phyloP scores from a whole-genome alignment of 2,797 vertebrate genomes.

The Cygnus olor region DNA sequence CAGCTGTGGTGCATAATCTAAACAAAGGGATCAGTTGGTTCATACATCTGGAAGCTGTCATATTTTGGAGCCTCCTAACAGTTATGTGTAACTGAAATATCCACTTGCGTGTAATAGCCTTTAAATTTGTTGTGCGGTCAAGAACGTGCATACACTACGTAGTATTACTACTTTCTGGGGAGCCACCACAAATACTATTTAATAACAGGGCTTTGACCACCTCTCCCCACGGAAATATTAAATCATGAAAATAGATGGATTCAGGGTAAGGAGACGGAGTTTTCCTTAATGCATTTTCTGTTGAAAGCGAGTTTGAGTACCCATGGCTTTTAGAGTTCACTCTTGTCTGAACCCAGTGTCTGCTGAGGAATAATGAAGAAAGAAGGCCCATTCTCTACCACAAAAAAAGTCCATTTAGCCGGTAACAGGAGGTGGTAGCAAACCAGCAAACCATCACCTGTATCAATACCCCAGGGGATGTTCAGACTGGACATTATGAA shows the following conservation, averaged over 20 bases:
- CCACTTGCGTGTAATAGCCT: slow-evolving; percentile 23
- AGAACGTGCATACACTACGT: neutral
- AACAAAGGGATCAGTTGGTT: slow-evolving; percentile 90
- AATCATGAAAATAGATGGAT: neutral
- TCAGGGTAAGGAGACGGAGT: neutral
- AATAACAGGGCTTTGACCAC: neutral
- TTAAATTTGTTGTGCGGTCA: slow-evolving; percentile 36
- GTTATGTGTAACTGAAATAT: slow-evolving; percentile 58
- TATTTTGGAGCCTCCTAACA: slow-evolving; percentile 81
- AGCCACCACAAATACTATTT: neutral
- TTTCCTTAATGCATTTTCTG: neutral
- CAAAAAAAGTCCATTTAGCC: neutral
- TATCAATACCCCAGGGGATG: neutral
- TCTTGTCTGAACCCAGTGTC: neutral
- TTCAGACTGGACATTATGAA: neutral
- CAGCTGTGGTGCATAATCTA: slow-evolving; percentile 92
- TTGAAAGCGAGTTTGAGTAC: neutral
- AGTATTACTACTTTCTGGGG: neutral
- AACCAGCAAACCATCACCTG: neutral
- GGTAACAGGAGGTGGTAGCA: neutral
- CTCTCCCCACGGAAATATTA: neutral
- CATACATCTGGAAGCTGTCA: slow-evolving; percentile 94
- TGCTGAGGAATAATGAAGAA: neutral
- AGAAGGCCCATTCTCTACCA: neutral
- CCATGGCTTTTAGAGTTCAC: neutral